Evolutionary conservation across 2,797 vertebrate genomes (phyloP).

Genomic region (Petrocephalus sullivani): DNA sequence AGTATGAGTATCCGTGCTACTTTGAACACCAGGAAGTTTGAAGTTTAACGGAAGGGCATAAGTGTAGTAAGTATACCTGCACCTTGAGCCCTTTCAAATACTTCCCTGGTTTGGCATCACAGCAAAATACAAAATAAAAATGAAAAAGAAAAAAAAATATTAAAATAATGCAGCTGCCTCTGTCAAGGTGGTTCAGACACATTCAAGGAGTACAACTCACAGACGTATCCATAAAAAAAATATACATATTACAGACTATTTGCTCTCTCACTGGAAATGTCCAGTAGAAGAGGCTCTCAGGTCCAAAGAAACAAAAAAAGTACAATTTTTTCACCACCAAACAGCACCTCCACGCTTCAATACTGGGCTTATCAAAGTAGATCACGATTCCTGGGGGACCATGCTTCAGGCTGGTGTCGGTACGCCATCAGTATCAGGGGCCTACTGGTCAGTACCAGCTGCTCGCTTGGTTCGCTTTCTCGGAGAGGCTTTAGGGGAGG

Average conservation of each 20-base stretch:
- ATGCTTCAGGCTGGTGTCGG: not conserved
- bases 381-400: not conserved
- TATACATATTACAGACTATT: constrained; percentile 9
- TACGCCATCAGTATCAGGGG: not conserved
- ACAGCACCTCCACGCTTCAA: not conserved
- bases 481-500: constrained; percentile 63
- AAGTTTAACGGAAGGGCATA: not conserved
- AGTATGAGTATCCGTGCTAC: not conserved
- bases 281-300: not conserved
- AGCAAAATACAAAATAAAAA: not conserved
- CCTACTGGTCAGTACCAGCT: constrained; percentile 55
- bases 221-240: not conserved
- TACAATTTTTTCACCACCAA: not conserved
- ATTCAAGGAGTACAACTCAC: not conserved
- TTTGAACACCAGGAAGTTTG: not conserved
- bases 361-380: constrained; percentile 2
- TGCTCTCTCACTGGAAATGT: not conserved
- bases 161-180: not conserved
- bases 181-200: not conserved
- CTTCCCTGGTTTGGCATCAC: not conserved
- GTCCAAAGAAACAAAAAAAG: not conserved
- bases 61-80: not conserved
- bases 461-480: constrained; percentile 61
- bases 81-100: not conserved
- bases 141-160: not conserved